These are phyloP conservation scores for Scaptomyza pallida DNA, from an alignment of 1,140 invertebrate genomes.

Conservation along the genomic window DNA sequence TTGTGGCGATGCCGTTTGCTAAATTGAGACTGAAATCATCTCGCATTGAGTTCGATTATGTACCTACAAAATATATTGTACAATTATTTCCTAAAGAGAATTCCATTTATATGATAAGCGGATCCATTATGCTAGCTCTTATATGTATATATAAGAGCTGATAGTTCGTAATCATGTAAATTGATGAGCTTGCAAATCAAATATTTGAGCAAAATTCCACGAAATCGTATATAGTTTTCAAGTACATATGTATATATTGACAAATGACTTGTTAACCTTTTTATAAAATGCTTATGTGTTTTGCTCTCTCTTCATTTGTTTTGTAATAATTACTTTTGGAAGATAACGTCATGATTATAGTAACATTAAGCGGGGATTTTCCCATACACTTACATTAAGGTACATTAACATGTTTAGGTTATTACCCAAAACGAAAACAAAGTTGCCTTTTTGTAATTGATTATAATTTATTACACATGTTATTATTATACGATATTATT, in stretches of 20 bases:
- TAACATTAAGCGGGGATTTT: too few relatives aligned
- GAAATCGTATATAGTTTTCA: conserved; percentile 7
- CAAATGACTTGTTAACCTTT: not conserved
- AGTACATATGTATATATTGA: conserved; percentile 1
- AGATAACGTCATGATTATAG: too few relatives aligned
- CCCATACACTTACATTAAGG: too few relatives aligned
- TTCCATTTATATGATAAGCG: conserved; percentile 6
- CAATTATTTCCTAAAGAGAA: not conserved
- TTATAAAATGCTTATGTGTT: not conserved
- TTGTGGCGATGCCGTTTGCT: conserved; percentile 23
- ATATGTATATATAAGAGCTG: conserved; percentile 14
- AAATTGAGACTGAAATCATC: conserved; percentile 43
- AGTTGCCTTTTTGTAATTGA: too few relatives aligned
- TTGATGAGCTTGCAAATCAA: conserved; percentile 5
- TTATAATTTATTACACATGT: too few relatives aligned
- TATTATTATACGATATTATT: too few relatives aligned
- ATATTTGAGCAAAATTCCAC: not conserved
- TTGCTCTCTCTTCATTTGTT: not conserved
- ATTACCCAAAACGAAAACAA: too few relatives aligned
- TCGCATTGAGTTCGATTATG: not conserved
- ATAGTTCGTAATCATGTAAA: conserved; percentile 14
- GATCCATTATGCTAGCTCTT: conserved; percentile 5
- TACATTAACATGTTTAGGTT: too few relatives aligned
- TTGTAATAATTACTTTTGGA: too few relatives aligned
- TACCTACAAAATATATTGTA: not conserved